Base-by-base conservation (phyloP, 2,797 vertebrate genomes). In the Oophaga sylvatica region DNA sequence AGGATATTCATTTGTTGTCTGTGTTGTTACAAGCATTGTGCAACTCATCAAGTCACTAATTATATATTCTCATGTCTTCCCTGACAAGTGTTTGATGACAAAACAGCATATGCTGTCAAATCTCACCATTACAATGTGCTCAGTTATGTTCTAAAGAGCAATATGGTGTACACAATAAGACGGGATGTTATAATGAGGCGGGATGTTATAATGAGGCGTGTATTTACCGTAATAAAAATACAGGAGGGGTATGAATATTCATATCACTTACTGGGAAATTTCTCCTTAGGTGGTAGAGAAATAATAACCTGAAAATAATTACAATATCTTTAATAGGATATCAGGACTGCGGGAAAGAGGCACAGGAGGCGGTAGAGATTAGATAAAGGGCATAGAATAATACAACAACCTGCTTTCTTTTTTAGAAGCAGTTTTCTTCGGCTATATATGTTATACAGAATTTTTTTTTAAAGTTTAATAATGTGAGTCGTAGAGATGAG, bases 1-100 rank as follows among this genome's bases (percentile, higher is more conserved):
- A 29, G 73, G 59, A 59, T 20, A 79, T 26, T 80, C 7, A 35
- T 60, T 75, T 41, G 11, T 71, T 71, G 68, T 63, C 57, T 80
- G 2, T 45, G 35, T 15, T 41, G 45, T 26, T 81, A 76, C 70
- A 84, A 26, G 71, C 65, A 78, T 65, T 78, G 57, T n/a, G 29
- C 22, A 57, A 13, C 75, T 85, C 71, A 85, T 73, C 77, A 48
- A 19, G n/a, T 75, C 70, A 73, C 82, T 85, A 79, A 85, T 79
- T 79, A 65, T 31, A 85, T 63, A 65, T 63, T 59, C 22, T 60
- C 16, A 63, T 26, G 56, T 70, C 48, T 80, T 70, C 31, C 22
- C 45, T 86, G 77, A 86, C 76, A 80, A 80, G 85, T 35, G 53
- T 80, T 60, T 86, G 77, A 70, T 80, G 65, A 80, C 65, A 80